phyloP scores from a whole-genome alignment of 2,797 vertebrate species.

The Eospalax fontanierii region DNA sequence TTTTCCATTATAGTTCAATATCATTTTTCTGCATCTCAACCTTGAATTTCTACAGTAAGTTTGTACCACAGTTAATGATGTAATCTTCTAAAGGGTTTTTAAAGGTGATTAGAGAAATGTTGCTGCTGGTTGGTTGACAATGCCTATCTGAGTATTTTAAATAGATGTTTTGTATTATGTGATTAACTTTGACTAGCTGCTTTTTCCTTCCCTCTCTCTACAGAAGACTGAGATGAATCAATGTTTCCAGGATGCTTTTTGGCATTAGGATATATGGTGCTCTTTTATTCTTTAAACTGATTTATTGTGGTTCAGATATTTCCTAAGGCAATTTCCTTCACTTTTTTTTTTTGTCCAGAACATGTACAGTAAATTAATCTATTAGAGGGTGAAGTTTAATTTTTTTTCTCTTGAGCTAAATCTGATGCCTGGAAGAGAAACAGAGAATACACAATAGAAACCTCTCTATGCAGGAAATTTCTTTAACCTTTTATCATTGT shows the following conservation, averaged over 20 bases:
- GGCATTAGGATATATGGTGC: conserved; percentile 79
- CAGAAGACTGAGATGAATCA: conserved; percentile 79
- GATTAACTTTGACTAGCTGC: conserved; percentile 71
- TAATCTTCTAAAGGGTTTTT: conserved; percentile 51
- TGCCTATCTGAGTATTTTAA: conserved; percentile 71
- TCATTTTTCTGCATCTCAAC: conserved; percentile 1
- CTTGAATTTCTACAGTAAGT: conserved; percentile 52
- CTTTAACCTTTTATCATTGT: conserved; percentile 59
- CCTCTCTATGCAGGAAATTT: conserved; percentile 39
- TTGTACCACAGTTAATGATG: not conserved
- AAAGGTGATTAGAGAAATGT: conserved; percentile 71
- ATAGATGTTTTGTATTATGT: conserved; percentile 63
- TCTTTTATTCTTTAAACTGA: conserved; percentile 85
- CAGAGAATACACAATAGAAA: conserved; percentile 69
- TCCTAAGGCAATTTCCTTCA: conserved; percentile 86
- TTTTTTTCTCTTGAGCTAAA: conserved; percentile 80
- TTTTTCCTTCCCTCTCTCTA: conserved; percentile 66
- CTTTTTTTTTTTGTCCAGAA: conserved; percentile 73
- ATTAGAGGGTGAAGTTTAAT: conserved; percentile 78
- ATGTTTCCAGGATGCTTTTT: conserved; percentile 82
- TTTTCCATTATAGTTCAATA: conserved; percentile 3
- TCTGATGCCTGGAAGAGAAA: conserved; percentile 71
- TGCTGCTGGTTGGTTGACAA: conserved; percentile 72
- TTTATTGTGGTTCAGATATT: conserved; percentile 87
- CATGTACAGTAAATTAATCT: conserved; percentile 84